A percentile compares a stretch with the other conserved stretches of the same genome.
Evolutionary conservation across 2,888 invertebrate species (phyloP).

Genomic region (Acrocera orbiculus): DNA sequence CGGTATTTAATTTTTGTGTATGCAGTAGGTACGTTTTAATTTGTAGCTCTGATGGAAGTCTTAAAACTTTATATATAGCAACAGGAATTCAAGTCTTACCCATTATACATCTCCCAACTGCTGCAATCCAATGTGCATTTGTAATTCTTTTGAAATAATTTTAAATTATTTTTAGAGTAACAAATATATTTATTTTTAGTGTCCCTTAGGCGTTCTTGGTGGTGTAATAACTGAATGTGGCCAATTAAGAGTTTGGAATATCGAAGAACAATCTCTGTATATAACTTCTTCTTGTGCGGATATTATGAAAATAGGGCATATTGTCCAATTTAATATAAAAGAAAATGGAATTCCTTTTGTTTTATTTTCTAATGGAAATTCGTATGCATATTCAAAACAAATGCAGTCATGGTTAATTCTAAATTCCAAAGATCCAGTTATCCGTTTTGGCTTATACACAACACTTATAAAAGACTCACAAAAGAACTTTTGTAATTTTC

Average conservation of each 20-base stretch:
- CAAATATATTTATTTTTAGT: slow-evolving; percentile 15
- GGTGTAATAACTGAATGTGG: slow-evolving; percentile 30
- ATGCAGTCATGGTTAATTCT: slow-evolving; percentile 49
- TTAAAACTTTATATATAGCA: slow-evolving; percentile 22
- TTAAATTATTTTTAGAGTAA: not conserved
- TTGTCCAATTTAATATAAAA: slow-evolving; percentile 39
- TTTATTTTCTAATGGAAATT: slow-evolving; percentile 67
- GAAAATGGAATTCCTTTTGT: slow-evolving; percentile 68
- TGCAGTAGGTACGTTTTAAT: slow-evolving; percentile 26
- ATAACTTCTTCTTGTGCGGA: slow-evolving; percentile 25
- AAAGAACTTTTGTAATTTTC: slow-evolving; percentile 24
- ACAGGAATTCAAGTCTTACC: slow-evolving; percentile 26
- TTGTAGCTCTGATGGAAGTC: slow-evolving; percentile 27
- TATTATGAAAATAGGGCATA: slow-evolving; percentile 31
- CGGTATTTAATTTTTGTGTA: slow-evolving; percentile 26
- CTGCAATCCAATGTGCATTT: slow-evolving; percentile 27
- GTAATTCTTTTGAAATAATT: slow-evolving; percentile 18
- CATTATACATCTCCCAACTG: slow-evolving; percentile 22
- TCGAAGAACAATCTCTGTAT: slow-evolving; percentile 16
- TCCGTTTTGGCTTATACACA: slow-evolving; percentile 32
- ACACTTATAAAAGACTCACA: slow-evolving; percentile 27
- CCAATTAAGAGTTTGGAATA: slow-evolving; percentile 26
- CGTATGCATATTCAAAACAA: slow-evolving; percentile 64
- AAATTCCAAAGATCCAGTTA: slow-evolving; percentile 37
- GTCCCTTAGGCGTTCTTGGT: slow-evolving; percentile 24